Evolutionary conservation across 2,888 invertebrate species (phyloP), one percentile per base, ranked within the genome.

Genomic region (Labia minor): DNA sequence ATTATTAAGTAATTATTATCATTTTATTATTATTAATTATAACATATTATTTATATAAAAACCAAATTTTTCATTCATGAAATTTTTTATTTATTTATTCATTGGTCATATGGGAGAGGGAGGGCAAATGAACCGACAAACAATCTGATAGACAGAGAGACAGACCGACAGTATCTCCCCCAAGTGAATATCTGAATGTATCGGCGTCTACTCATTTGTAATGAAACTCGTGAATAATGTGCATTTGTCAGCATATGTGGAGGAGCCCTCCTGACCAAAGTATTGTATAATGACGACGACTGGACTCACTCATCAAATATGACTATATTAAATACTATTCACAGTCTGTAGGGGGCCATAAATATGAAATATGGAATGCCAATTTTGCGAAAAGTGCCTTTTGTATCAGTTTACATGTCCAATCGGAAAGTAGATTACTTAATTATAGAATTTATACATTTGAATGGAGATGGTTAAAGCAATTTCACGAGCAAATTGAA

Each of bases 381-480:
- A 49, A 49, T 49, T 49, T 49, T 14, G 16, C 33, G 49, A 49
- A 49, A 49, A 49, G 4, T 49, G 8, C 49, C 49, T 49, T n/a
- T 49, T 49, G 49, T 49, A 49, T 49, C 49, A 3, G 49, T 49
- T 49, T 49, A 49, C 49, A 49, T 49, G 49, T 49, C 49, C 49
- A 14, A 49, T n/a, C n/a, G 14, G 49, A 49, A 8, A 49, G 49
- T 14, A 49, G 49, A 49, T 49, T 49, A 49, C 49, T 49, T 49
- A 49, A 49, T 49, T 49, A 49, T 49, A 49, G 49, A 49, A 49
- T 49, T 49, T 49, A 49, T 49, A 49, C 49, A 49, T 49, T 16
- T 49, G 26, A 26, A 26, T 26, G 26, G 26, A 8, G 26, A 26
- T 16, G 49, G 49, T 49, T 49, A 49, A 49, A 49, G 49, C 49